phyloP scores from a whole-genome alignment of 2,797 vertebrate species.

The Cynopterus sphinx region DNA sequence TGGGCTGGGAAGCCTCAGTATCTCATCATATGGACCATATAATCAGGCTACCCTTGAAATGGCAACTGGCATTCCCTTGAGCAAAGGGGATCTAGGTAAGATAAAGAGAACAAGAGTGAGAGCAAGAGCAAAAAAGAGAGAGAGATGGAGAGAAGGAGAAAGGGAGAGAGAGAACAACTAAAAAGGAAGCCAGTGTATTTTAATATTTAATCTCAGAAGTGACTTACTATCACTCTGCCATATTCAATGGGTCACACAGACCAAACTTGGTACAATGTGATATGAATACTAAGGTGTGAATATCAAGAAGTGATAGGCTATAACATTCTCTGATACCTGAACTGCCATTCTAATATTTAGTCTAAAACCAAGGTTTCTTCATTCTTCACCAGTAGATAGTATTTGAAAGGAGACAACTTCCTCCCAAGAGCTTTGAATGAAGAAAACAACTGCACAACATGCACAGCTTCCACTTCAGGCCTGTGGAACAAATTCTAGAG shows the following conservation, averaged over 20 bases:
- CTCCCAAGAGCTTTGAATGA: background rate
- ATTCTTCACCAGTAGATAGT: background rate
- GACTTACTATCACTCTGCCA: background rate
- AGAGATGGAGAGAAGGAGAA: background rate
- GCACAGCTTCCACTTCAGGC: background rate
- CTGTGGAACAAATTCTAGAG: background rate
- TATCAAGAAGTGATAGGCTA: background rate
- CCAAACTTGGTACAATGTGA: background rate
- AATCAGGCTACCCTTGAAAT: background rate
- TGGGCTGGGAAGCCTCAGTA: background rate
- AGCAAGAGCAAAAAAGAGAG: background rate
- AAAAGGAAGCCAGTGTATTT: background rate
- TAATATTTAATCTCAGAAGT: background rate
- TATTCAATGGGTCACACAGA: background rate
- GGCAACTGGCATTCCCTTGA: background rate
- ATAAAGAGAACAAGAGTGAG: background rate
- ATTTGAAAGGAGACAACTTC: background rate
- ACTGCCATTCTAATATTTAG: background rate
- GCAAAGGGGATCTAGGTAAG: background rate
- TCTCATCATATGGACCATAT: background rate
- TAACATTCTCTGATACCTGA: background rate
- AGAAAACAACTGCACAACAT: background rate
- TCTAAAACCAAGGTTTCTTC: background rate
- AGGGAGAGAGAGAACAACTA: background rate
- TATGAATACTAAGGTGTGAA: background rate